These are phyloP conservation scores for Cathartes aura DNA, from an alignment of 2,113 vertebrate genomes.

Conservation along the genomic window DNA sequence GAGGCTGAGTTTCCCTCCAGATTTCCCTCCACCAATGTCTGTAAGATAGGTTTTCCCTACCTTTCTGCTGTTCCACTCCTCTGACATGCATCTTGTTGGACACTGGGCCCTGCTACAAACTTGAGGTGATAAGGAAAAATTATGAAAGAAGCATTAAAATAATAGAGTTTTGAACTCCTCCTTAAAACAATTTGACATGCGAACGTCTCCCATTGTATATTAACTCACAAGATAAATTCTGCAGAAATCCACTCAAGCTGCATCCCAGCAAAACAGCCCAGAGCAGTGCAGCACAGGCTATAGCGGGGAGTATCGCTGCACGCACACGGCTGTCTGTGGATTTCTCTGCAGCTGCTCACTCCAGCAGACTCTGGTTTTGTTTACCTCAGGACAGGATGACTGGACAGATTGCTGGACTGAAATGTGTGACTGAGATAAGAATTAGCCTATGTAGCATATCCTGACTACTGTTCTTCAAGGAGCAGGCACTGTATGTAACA, in stretches of 20 bases:
- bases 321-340: accelerated
- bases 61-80: background rate
- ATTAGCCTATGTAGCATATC: background rate
- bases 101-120: background rate
- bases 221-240: background rate
- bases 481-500: background rate
- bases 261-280: background rate
- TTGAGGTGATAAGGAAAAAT: background rate
- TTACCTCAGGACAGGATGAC: background rate
- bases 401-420: background rate
- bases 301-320: background rate
- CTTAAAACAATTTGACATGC: background rate
- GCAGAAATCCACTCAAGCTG: background rate
- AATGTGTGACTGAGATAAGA: background rate
- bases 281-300: background rate
- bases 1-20: background rate
- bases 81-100: background rate
- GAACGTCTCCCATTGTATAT: background rate
- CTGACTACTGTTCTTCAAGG: background rate
- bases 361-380: background rate
- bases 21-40: background rate
- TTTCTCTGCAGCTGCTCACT: background rate
- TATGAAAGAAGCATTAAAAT: background rate
- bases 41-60: background rate
- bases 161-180: background rate